Conservation (phyloP, 2,888 invertebrate species). For the Atrina japonica region DNA sequence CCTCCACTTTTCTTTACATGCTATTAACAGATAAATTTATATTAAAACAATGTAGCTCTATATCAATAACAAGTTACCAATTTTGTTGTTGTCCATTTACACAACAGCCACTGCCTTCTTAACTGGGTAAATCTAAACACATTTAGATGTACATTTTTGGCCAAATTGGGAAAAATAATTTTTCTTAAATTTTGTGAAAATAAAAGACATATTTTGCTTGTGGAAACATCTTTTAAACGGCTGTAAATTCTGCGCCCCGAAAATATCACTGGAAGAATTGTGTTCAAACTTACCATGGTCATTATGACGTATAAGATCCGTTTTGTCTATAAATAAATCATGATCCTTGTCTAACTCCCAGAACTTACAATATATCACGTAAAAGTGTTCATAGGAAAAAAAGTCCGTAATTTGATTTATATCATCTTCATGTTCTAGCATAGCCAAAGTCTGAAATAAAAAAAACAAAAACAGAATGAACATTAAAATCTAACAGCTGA, state of each 20-base stretch:
- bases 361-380: constrained; percentile 99
- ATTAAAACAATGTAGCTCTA: too few relatives aligned
- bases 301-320: constrained; percentile 96
- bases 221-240: too few relatives aligned
- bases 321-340: constrained; percentile 96
- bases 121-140: too few relatives aligned
- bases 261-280: too few relatives aligned
- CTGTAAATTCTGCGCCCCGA: too few relatives aligned
- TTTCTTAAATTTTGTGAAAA: too few relatives aligned
- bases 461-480: not conserved
- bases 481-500: not conserved
- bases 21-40: too few relatives aligned
- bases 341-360: constrained; percentile 99
- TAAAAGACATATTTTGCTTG: too few relatives aligned
- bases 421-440: constrained; percentile 97
- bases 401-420: constrained; percentile 91
- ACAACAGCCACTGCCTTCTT: too few relatives aligned
- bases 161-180: not conserved
- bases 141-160: constrained; percentile 8
- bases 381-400: constrained; percentile 99
- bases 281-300: constrained; percentile 95
- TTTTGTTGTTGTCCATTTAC: too few relatives aligned
- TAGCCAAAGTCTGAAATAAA: constrained; percentile 83
- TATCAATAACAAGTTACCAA: too few relatives aligned
- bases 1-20: too few relatives aligned